Percentiles rank a stretch among this genome's conserved stretches.
These are phyloP conservation scores for Candidula unifasciata DNA, from an alignment of 2,888 invertebrate species.

Conservation along the genomic window DNA sequence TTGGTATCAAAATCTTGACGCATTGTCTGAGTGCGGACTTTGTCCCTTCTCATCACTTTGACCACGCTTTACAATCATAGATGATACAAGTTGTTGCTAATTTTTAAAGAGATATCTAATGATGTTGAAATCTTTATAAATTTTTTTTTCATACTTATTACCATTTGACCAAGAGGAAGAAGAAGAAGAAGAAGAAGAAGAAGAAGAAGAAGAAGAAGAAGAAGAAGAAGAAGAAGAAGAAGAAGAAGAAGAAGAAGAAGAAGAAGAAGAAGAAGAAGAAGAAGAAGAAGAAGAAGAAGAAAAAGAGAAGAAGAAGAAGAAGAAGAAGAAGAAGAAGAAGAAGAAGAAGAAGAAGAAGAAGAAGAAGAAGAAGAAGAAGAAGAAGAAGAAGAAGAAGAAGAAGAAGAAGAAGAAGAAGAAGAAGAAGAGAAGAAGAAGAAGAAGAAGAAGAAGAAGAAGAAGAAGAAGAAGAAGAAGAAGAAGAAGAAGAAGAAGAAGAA, in stretches of 20 bases:
- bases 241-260: not conserved
- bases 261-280: not conserved
- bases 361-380: not conserved
- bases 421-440: not conserved
- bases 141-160: too few relatives aligned
- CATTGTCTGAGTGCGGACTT: too few relatives aligned
- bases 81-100: too few relatives aligned
- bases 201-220: not conserved
- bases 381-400: constrained; percentile 7
- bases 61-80: too few relatives aligned
- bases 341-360: constrained; percentile 3
- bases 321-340: constrained; percentile 1
- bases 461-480: too few relatives aligned
- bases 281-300: not conserved
- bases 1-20: too few relatives aligned
- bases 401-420: constrained; percentile 9
- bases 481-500: not conserved
- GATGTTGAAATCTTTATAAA: too few relatives aligned
- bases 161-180: too few relatives aligned
- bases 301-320: not conserved
- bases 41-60: too few relatives aligned
- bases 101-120: too few relatives aligned
- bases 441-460: not conserved
- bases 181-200: constrained; percentile 12
- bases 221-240: constrained; percentile 2